Base-by-base conservation (phyloP, 2,888 invertebrate species). In the Synanthedon andrenaeformis region DNA sequence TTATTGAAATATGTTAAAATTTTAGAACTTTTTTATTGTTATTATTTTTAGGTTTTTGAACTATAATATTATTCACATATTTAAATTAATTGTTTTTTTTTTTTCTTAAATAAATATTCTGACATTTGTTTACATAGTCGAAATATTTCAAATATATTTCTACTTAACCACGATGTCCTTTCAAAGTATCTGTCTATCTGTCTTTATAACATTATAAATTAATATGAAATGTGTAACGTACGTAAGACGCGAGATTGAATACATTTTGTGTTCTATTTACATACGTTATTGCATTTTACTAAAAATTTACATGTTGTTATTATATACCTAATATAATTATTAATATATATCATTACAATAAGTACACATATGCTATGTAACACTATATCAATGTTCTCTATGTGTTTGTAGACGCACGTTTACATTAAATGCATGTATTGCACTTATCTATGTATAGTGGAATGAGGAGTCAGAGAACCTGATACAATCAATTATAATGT, bases 171-270 rank as follows among this genome's bases (percentile, higher is more conserved):
- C 1, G 23, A 23, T 23, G 23, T 4, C 23, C 5, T 23, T 23
- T 23, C 5, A 23, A 23, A 23, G 8, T 35, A 6, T 6, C 35
- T 35, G 35, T 35, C 35, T 35, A 35, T 35, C 3, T 35, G 35
- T 35, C 35, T 35, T 10, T 35, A 35, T 35, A 6, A 35, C 35
- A 10, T 35, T 5, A 8, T 10, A 35, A 35, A 5, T 35, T 35
- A 35, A 35, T 35, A 10, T 35, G 35, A 35, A 75, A 74, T 75
- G 74, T 72, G 66, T 67, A 61, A 62, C 65, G 67, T 70, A 69
- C 75, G 82, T 74, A 70, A 66, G 83, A 79, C 82, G 85, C 85
- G 86, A 83, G 82, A 76, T 76, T 67, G 76, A 72, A 76, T 78
- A 77, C 68, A 56, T 64, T 60, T 48, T 61, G 67, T 79, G 77